These are phyloP conservation scores for Dryas iulia DNA, from an alignment of 1,140 invertebrate genomes.

Conservation along the genomic window DNA sequence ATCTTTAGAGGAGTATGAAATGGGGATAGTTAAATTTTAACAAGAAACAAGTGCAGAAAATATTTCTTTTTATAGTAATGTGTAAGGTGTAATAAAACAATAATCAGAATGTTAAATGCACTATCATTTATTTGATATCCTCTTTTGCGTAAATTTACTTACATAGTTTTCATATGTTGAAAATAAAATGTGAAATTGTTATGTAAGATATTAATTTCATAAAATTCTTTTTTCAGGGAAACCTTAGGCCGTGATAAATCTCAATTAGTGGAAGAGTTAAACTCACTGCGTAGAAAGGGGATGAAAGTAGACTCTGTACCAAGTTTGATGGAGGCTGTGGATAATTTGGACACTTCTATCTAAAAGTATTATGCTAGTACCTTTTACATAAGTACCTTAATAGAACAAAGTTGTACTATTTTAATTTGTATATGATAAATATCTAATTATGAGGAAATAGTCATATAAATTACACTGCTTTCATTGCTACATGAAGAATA, in stretches of 20 bases:
- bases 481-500: no score
- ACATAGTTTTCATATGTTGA: no score
- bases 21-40: no score
- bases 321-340: slow-evolving; percentile 82
- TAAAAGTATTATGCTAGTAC: slow-evolving; percentile 15
- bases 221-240: slow-evolving; percentile 76
- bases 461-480: no score
- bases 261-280: slow-evolving; percentile 82
- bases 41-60: no score
- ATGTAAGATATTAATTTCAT: slow-evolving; percentile 15
- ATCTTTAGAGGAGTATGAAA: no score
- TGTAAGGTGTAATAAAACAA: no score
- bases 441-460: neutral
- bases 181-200: neutral
- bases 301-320: slow-evolving; percentile 82
- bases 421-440: neutral
- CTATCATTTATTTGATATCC: no score
- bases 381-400: neutral
- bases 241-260: slow-evolving; percentile 83
- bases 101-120: no score
- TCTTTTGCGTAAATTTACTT: no score
- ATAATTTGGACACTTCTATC: slow-evolving; percentile 60
- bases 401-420: neutral
- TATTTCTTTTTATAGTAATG: no score
- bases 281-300: slow-evolving; percentile 81